Base-by-base conservation (phyloP, 2,888 invertebrate species). In the Ferrisia virgata region DNA sequence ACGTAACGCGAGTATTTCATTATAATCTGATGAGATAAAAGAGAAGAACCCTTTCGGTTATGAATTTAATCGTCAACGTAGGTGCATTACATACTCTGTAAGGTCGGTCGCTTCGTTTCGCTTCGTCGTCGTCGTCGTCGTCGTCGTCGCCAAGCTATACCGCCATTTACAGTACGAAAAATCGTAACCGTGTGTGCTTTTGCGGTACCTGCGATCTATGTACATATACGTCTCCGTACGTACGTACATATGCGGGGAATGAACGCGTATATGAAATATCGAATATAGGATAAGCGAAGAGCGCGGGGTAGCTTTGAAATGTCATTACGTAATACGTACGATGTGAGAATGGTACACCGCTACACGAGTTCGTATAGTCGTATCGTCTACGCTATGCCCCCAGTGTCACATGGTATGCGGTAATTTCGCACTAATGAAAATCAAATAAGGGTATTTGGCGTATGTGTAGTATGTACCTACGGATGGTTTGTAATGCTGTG, bases 31-130 rank as follows among this genome's bases (percentile, higher is more conserved):
- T 64, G 28, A 64, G 28, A 64, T 25, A 64, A 64, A 13, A 28
- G 64, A 64, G 22, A 31, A 15, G 64, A 64, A 64, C 64, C 64
- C 64, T 64, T 64, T 64, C 13, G 64, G 25, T 64, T 64, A 31
- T 64, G 64, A 31, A 64, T 64, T 64, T 64, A 64, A 64, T 64
- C 64, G 64, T n/a, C n/a, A n/a, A n/a, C n/a, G n/a, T n/a, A n/a
- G n/a, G n/a, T n/a, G n/a, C n/a, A n/a, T n/a, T n/a, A n/a, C n/a
- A n/a, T n/a, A n/a, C n/a, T n/a, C n/a, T n/a, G n/a, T n/a, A n/a
- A n/a, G n/a, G n/a, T n/a, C n/a, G n/a, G n/a, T n/a, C 39, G 39
- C 11, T 8, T 11, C 11, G 11, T 8, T 39, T 8, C 39, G 39
- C 39, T 5, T 39, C 39, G 39, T 39, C 39, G 39, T 39, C 39